Percentiles rank a stretch among this genome's conserved stretches.
Conservation (phyloP, 1,140 invertebrate genomes). For the Drosophila micromelanica region DNA sequence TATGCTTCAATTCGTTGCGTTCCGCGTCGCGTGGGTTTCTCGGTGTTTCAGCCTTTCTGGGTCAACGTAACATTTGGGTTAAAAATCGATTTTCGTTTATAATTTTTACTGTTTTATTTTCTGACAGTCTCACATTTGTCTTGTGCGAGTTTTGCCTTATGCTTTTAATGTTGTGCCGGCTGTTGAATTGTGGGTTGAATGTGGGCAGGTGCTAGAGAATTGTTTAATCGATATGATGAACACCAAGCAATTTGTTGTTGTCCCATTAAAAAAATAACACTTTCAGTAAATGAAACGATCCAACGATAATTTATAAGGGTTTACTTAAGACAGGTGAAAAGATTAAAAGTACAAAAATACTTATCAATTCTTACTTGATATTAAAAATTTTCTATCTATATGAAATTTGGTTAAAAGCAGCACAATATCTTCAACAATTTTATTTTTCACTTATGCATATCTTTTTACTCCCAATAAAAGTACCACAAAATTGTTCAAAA, state of each 20-base stretch:
- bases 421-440: no score
- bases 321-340: constrained; percentile 2
- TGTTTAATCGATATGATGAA: constrained; percentile 54
- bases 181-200: constrained; percentile 17
- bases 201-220: constrained; percentile 47
- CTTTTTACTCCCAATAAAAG: neutral
- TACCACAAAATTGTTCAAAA: neutral
- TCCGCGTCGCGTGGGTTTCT: constrained; percentile 28
- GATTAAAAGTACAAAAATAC: no score
- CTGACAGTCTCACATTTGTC: constrained; percentile 31
- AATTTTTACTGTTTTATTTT: constrained; percentile 34
- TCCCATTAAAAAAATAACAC: constrained; percentile 29
- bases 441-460: no score
- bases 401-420: no score
- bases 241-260: constrained; percentile 44
- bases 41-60: constrained; percentile 26
- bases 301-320: constrained; percentile 1
- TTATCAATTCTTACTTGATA: no score
- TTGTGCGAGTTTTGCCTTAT: constrained; percentile 23
- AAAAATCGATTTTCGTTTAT: constrained; percentile 59
- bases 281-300: constrained; percentile 17
- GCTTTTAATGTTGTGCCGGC: constrained; percentile 29
- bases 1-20: constrained; percentile 39
- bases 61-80: constrained; percentile 52
- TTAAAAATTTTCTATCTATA: no score